Evolutionary conservation across 2,797 vertebrate genomes (phyloP), one percentile per base, ranked within the genome.

Genomic region (Odontamblyopus lacepedii): DNA sequence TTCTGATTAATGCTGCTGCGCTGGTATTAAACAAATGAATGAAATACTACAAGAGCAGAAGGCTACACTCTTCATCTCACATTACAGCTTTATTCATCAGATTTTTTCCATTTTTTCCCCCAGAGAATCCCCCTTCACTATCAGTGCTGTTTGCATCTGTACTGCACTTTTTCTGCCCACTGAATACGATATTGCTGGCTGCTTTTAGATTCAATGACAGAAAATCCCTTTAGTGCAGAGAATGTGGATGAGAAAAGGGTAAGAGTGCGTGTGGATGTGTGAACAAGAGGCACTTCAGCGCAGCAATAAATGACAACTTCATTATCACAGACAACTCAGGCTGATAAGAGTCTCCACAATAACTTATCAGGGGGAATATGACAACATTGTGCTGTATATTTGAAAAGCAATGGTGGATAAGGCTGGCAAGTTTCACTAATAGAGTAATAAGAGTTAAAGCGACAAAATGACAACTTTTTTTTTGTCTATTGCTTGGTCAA

Each of bases 1-100:
- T 56, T 76, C 71, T 69, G 71, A 86, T 78, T 63, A 79, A 80
- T 73, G 70, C 64, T 53, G 70, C 76, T 79, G 76, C 68, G n/a
- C 75, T 71, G 67, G 48, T 83, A 30, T 60, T 60, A 53, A 67
- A 69, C 57, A 60, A 41, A 76, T 65, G 60, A 79, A 75, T 82
- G 61, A 79, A 83, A 81, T 61, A 65, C 63, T 53, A 62, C 57
- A 57, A 44, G 38, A 85, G 75, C 72, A 69, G 51, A 70, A 72
- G 68, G 69, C 48, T 44, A 12, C 32, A 59, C 78, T 81, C 51
- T 74, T 81, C 74, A 66, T 83, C 77, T 84, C 77, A 72, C 61
- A 74, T 83, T 71, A 72, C 79, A 70, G 62, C 11, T 65, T 67
- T 35, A 78, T 72, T 68, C 71, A 63, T 80, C 77, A 77, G 72